Evolutionary conservation across 2,888 invertebrate species (phyloP), one percentile per base, ranked within the genome.

Genomic region (Eupithecia subfuscata): DNA sequence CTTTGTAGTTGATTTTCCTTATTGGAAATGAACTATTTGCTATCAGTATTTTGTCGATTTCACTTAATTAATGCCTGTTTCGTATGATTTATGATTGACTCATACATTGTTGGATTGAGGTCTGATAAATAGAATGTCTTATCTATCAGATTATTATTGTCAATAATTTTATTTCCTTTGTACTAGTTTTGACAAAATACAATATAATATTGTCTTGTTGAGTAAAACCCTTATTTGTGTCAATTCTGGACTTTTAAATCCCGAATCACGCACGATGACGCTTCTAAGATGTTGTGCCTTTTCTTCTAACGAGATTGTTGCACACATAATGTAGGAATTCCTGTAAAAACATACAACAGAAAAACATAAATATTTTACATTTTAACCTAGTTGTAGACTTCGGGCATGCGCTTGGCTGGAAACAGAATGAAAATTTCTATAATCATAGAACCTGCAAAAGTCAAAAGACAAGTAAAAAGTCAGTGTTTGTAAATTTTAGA

Each of bases 1-100:
- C 34, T 70, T 60, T 71, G 69, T 37, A 40, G 69, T 34, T 25
- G 69, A 60, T 79, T 78, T 77, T 75, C 77, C 76, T 76, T 75
- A 76, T 79, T 75, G 69, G 71, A 73, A 75, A 72, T 56, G 52
- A 68, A 56, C 63, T 70, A 74, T 71, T 70, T 52, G 69, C 63
- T 63, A 76, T 73, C 73, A 75, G 37, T n/a, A 63, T 69, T 71
- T 75, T 60, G 60, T 70, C 43, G 40, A 67, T 74, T 74, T 74
- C 69, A 67, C 40, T 48, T 72, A 74, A 76, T 77, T 74, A 45
- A 69, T 74, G 56, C 60, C 43, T 22, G 63, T 30, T 37, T 73
- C 67, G n/a, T 64, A 67, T 74, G 56, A 72, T 74, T 73, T 77
- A 74, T 52, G 70, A 65, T 71, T 56, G 56, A 37, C 43, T 65